Conservation (phyloP, 2,888 invertebrate species). For the Plusia festucae region DNA sequence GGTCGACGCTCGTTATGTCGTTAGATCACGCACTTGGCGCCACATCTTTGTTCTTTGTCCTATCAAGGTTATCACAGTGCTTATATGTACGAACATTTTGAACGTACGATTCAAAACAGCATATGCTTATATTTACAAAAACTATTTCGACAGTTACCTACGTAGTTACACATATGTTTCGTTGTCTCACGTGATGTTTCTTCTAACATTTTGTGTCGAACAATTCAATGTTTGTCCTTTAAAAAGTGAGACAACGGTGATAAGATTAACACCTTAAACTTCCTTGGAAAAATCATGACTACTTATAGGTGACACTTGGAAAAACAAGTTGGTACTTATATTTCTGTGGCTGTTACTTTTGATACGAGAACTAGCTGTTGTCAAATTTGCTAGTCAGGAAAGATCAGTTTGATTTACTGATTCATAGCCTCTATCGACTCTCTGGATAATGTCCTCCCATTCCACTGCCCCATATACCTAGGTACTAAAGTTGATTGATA, state of each 20-base stretch:
- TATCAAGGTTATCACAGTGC: conserved; percentile 67
- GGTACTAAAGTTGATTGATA: not conserved
- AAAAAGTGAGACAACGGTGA: conserved; percentile 2
- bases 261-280: not conserved
- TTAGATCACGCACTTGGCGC: conserved; percentile 61
- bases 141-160: conserved; percentile 20
- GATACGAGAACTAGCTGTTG: not conserved
- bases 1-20: conserved; percentile 46
- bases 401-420: not conserved
- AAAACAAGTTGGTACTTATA: not conserved
- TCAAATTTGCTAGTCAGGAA: not conserved
- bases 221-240: conserved; percentile 7
- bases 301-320: not conserved
- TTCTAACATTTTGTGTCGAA: not conserved
- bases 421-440: not conserved
- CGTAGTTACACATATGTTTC: conserved; percentile 8
- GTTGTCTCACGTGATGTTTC: conserved; percentile 1
- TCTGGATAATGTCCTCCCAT: not conserved
- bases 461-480: not conserved
- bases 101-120: conserved; percentile 20
- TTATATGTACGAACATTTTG: conserved; percentile 33
- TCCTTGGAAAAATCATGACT: conserved; percentile 1
- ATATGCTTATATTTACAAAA: conserved; percentile 7
- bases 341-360: too few species aligned
- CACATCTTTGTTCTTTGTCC: conserved; percentile 74